Evolutionary conservation across 1,140 invertebrate genomes (phyloP), one percentile per base, ranked within the genome.

Genomic region (Ridgeia piscesae): DNA sequence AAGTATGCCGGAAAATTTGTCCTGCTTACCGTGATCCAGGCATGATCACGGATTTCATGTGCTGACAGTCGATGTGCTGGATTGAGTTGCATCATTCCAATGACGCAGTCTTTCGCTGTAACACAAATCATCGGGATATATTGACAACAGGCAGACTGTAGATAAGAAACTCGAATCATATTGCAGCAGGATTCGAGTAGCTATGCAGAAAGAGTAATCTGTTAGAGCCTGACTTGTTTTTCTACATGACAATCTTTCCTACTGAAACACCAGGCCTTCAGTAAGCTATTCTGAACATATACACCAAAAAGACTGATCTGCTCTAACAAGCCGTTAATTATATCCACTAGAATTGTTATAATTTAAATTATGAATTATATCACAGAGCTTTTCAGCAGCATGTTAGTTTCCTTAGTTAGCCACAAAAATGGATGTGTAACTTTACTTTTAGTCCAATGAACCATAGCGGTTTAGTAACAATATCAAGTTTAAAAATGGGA

Each of bases 51-150:
- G 9, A 97, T 94, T 95, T 97, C 96, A 89, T 95, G 94, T 1
- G 97, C 96, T 2, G 96, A 96, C 34, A 96, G 93, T 90, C 97
- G 94, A 93, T 96, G 95, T 42, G 96, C 96, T 33, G 97, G 96
- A 94, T 97, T 96, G 93, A 96, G 95, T 89, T 95, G 95, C 50
- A 97, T 94, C 94, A 97, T 96, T 91, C 95, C 94, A 92, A 94
- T 94, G 89, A 97, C 93, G 35, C 96, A 95, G 93, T 96, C 95
- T 93, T 96, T 96, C 11, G 94, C 95, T 97, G 91, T 95, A 93
- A 94, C 33, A 91, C 94, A 94, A n/a, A 14, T 90, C 6, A 90
- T 33, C 89, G 6, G 33, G 34, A 6, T 90, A 33, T 90, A 90
- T 33, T 33, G 31, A 90, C 1, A 90, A 34, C 17, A 27, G 34